phyloP scores from a whole-genome alignment of 1,140 invertebrate genomes.

The Protaetia brevitarsis region DNA sequence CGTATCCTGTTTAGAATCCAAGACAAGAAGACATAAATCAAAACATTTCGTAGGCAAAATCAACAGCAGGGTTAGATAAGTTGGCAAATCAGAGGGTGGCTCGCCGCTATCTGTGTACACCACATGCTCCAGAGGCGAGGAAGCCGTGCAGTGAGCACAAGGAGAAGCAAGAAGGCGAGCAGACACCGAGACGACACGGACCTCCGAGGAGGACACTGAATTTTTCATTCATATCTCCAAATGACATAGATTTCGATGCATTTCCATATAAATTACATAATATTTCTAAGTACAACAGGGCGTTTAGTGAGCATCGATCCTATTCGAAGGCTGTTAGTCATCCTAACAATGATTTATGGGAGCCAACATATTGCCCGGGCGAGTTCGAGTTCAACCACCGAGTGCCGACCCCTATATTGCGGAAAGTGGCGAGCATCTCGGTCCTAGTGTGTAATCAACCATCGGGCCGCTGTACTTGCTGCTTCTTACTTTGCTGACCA shows the following conservation, averaged over 20 bases:
- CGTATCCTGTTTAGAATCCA: background rate
- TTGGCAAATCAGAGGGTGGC: conserved; percentile 37
- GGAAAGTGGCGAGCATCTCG: conserved; percentile 29
- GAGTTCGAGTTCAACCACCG: conserved; percentile 30
- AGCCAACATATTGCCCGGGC: conserved; percentile 48
- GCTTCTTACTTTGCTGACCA: conserved; percentile 34
- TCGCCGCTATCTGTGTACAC: conserved; percentile 33
- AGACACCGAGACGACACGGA: conserved; percentile 14
- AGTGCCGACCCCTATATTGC: conserved; percentile 34
- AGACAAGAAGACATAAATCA: conserved; percentile 28
- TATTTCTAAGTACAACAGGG: conserved; percentile 57
- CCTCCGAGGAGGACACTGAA: conserved; percentile 45
- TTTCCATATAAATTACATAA: conserved; percentile 67
- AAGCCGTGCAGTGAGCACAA: too few relatives aligned
- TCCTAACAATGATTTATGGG: conserved; percentile 50
- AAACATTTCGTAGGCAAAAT: conserved; percentile 33
- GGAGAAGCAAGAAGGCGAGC: background rate
- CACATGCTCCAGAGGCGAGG: conserved; percentile 35
- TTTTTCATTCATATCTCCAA: conserved; percentile 64
- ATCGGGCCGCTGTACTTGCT: conserved; percentile 31
- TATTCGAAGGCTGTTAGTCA: conserved; percentile 48
- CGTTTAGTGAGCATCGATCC: conserved; percentile 40
- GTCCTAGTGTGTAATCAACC: conserved; percentile 39
- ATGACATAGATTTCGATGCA: conserved; percentile 64
- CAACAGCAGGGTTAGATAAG: conserved; percentile 39